phyloP scores from a whole-genome alignment of 2,888 invertebrate species.

The Mechanitis messenoides region DNA sequence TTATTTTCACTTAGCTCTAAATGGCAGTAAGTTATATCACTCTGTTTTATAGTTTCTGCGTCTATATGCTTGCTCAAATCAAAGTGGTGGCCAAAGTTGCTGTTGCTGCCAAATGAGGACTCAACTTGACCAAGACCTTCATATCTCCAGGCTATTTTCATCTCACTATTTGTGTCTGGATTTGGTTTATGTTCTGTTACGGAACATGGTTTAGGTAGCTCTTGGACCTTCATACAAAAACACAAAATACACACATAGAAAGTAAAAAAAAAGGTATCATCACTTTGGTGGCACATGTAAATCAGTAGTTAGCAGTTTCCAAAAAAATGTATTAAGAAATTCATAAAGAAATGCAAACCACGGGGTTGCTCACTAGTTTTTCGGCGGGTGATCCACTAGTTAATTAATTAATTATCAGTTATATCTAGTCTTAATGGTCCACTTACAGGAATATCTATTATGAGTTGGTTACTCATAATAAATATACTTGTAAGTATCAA shows the following conservation, averaged over 20 bases:
- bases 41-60: slow-evolving; percentile 71
- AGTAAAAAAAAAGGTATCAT: too few species aligned
- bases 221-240: slow-evolving; percentile 59
- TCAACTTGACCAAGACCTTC: slow-evolving; percentile 83
- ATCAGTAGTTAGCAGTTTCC: too few species aligned
- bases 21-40: slow-evolving; percentile 78
- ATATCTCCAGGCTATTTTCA: slow-evolving; percentile 95
- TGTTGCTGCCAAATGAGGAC: slow-evolving; percentile 63
- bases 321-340: too few species aligned
- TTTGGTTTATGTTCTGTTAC: slow-evolving; percentile 58
- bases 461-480: too few species aligned
- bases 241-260: neutral
- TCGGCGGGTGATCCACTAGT: too few species aligned
- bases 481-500: too few species aligned
- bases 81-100: slow-evolving; percentile 85
- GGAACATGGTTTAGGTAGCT: slow-evolving; percentile 71
- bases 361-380: too few species aligned
- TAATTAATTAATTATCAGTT: too few species aligned
- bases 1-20: slow-evolving; percentile 35
- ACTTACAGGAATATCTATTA: too few species aligned
- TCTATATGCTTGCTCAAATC: slow-evolving; percentile 87
- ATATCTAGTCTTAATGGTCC: too few species aligned
- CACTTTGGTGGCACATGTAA: too few species aligned
- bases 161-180: slow-evolving; percentile 63
- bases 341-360: too few species aligned